Base-by-base conservation (phyloP, 2,113 vertebrate species). In the Capricornis sumatraensis region DNA sequence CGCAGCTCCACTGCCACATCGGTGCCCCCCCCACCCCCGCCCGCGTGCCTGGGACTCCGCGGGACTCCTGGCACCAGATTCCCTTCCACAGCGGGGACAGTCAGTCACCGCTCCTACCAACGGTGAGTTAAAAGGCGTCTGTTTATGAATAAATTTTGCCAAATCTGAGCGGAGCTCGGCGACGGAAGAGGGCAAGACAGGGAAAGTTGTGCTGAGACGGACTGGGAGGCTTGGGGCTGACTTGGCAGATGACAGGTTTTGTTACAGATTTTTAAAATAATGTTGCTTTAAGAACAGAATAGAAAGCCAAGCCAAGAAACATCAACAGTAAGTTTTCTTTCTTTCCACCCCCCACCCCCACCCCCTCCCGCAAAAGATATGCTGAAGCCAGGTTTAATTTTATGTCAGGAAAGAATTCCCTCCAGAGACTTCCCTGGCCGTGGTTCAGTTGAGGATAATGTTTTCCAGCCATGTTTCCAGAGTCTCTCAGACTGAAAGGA, bases 341-440 rank as follows among this genome's bases (percentile, higher is more conserved):
- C 76, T 71, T n/a, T 30, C 15, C 1, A 15, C 62, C 78, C 52
- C 55, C 86, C 33, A 45, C 36, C 71, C 60, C 47, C 43, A 55
- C 67, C 36, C 55, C 36, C 71, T 40, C 71, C 71, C 71, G 40
- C 71, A 76, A 43, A 93, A 98, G 97, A 96, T 96, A 98, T n/a
- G 86, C 94, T 94, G 95, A 96, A 98, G 96, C 97, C 97, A 97
- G 97, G 96, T 98, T 98, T 97, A 98, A 98, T 97, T 97, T 98
- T 98, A 97, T 98, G 98, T 97, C 97, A 98, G 96, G 97, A 98
- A 98, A 98, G 97, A 98, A 97, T 98, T 98, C 97, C 96, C 98
- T 97, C 97, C 96, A 97, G 97, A 98, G 97, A 98, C 89, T 96
- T 97, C 97, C 97, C 97, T 98, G 98, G 98, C 97, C 36, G 45